Base-by-base conservation (phyloP, 2,113 vertebrate species). In the Scartelaos histophorus region DNA sequence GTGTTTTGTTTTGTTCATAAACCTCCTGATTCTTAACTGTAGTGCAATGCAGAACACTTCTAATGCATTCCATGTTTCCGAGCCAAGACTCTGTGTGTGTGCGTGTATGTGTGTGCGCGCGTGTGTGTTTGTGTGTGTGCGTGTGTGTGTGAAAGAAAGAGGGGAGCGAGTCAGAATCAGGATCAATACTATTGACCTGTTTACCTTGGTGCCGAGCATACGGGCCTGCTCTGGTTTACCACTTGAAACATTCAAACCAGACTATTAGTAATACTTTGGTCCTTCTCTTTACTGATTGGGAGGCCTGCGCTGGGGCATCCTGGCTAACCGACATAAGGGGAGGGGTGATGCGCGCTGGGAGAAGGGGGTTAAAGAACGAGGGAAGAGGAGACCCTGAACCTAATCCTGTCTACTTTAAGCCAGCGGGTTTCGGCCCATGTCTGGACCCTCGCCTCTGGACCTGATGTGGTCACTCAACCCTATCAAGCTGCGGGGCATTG, bases 101-200 rank as follows among this genome's bases (percentile, higher is more conserved):
- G n/a, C 11, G 47, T 49, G 47, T 49, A 13, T 49, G 47, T 51
- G 47, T 86, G 82, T 74, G 56, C 67, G 77, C 85, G 74, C 43
- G 74, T 84, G 56, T 60, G 13, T 51, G 43, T 73, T 47, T 54
- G 71, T 35, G 61, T 38, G 61, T 38, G 34, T 43, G 61, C n/a
- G 61, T 13, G 19, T 38, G 69, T 35, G 76, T 58, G 76, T 24
- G 71, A 74, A 54, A 66, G 68, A 70, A 67, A 57, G 67, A 54
- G 22, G 72, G 73, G 78, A 84, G 82, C 81, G 88, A 92, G 90
- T 85, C 82, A 80, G 89, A 85, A 85, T 87, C 73, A 73, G 61
- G 91, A 94, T 94, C 93, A 86, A 94, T 94, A 94, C 83, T 94
- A 94, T 94, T 94, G 93, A 94, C 88, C 91, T 94, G 93, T 94